Evolutionary conservation across 2,113 vertebrate species (phyloP).

Genomic region (Sigmodon hispidus): DNA sequence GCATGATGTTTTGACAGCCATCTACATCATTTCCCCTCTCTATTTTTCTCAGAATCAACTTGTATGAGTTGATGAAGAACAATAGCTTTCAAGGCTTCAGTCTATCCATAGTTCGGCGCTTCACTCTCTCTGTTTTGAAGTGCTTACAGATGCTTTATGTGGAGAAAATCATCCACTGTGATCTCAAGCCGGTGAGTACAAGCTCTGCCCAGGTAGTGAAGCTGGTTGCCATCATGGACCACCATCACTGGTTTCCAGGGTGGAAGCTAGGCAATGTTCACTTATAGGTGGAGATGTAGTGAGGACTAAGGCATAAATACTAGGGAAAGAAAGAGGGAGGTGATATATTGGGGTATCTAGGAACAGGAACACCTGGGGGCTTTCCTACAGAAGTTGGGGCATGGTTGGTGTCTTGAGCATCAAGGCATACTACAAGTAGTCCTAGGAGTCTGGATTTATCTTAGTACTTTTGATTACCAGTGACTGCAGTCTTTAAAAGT

Average conservation of each 20-base stretch:
- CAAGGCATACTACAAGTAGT: background rate
- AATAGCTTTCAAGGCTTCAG: constrained; percentile 97
- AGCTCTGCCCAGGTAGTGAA: background rate
- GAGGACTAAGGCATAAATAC: background rate
- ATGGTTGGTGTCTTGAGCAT: background rate
- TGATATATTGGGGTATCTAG: background rate
- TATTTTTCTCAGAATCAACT: constrained; percentile 89
- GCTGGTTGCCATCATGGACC: background rate
- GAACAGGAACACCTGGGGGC: background rate
- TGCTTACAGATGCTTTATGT: constrained; percentile 95
- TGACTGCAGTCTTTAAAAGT: background rate
- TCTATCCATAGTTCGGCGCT: constrained; percentile 90
- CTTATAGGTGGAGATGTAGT: background rate
- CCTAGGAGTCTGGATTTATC: background rate
- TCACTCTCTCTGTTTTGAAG: constrained; percentile 91
- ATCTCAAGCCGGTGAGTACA: constrained; percentile 93
- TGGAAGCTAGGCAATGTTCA: background rate
- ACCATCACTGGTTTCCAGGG: background rate
- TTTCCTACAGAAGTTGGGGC: background rate
- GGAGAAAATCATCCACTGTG: constrained; percentile 97
- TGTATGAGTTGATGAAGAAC: constrained; percentile 96
- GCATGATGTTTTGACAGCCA: background rate
- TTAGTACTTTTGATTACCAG: background rate
- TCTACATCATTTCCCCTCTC: background rate
- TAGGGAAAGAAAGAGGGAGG: background rate